Base-by-base conservation (phyloP, 2,113 vertebrate species). In the Gopherus flavomarginatus region DNA sequence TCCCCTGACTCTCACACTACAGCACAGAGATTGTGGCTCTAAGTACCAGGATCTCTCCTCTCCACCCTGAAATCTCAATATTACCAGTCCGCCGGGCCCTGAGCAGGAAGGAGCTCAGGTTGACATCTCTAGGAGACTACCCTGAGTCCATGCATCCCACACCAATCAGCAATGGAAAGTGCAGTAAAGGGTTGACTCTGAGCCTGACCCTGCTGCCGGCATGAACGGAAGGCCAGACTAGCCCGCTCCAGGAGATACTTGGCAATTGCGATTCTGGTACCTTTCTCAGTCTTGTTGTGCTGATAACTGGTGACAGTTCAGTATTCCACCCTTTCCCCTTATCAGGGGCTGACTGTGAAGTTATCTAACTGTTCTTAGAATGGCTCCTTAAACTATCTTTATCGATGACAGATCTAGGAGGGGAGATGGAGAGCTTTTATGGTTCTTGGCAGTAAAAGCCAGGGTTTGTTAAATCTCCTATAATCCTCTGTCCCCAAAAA, bases 381-480 rank as follows among this genome's bases (percentile, higher is more conserved):
- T 1, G 6, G 31, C 92, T 97, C 91, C 94, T 97, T 38, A 81
- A 94, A 86, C 82, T 78, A 0, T 65, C 75, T 89, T 59, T 93
- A 97, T 97, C 80, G 14, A 89, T 95, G 97, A 90, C 92, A 97
- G 84, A 97, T 97, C 93, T 95, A 94, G 81, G 83, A 86, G 83
- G 78, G 95, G 12, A 89, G 93, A 96, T 95, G 87, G 94, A 89
- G 62, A 72, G 83, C 29, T 83, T 97, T 97, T 96, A 93, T 85
- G 54, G 72, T 56, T 62, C 38, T 92, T 97, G 86, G 86, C 91
- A 96, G 56, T 7, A 27, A 84, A 75, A 85, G 19, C n/a, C 92
- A 80, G 31, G 87, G 21, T 75, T 54, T 83, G 69, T 35, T 92
- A 80, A 65, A 69, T 83, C 72, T 89, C 42, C 49, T 90, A 65